phyloP scores from a whole-genome alignment of 2,888 invertebrate genomes.

The Orchesellides sinensis region DNA sequence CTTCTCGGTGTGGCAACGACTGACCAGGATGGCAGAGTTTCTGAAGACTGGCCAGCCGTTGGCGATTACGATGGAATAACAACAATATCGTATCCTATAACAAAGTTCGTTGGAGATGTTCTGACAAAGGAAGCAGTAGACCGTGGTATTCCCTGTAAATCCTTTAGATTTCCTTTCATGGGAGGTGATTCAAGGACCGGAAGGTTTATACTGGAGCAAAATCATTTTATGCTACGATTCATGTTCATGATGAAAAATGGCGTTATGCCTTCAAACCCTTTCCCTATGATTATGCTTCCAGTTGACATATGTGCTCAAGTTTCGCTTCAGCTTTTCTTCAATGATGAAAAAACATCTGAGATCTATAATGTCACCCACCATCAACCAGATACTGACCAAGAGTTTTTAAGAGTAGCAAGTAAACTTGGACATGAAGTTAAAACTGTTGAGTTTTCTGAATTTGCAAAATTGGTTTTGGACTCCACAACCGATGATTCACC shows the following conservation, averaged over 20 bases:
- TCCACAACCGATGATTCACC: not conserved
- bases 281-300: not conserved
- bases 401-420: not conserved
- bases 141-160: not conserved
- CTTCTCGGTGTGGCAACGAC: not conserved
- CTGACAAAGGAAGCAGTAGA: not conserved
- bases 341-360: not conserved
- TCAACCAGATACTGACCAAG: not conserved
- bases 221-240: slow-evolving; percentile 4
- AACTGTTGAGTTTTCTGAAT: not conserved
- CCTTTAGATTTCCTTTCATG: slow-evolving; percentile 1
- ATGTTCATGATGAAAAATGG: not conserved
- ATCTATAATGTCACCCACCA: not conserved
- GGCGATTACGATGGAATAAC: not conserved
- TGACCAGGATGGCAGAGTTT: not conserved
- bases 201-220: not conserved
- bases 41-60: not conserved
- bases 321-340: not conserved
- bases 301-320: not conserved
- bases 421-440: not conserved
- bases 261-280: not conserved
- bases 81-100: not conserved
- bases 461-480: not conserved
- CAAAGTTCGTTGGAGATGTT: not conserved
- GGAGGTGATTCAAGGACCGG: slow-evolving; percentile 11